phyloP scores from a whole-genome alignment of 2,797 vertebrate genomes.

The Danionella dracula region DNA sequence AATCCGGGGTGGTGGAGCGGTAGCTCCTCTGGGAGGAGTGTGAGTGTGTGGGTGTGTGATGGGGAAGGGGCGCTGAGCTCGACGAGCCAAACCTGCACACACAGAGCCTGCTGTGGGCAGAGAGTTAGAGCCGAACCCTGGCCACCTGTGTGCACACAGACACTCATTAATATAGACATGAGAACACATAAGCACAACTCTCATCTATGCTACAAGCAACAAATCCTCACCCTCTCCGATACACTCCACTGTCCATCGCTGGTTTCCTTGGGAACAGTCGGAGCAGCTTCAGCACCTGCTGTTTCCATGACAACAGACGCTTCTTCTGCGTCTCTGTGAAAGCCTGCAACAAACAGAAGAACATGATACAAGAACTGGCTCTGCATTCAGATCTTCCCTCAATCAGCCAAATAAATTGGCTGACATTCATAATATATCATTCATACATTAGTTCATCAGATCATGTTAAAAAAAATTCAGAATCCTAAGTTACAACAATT shows the following conservation, averaged over 20 bases:
- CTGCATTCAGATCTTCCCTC: too few relatives aligned
- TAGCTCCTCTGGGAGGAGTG: conserved; percentile 78
- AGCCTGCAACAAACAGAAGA: conserved; percentile 63
- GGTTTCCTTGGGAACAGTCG: conserved; percentile 90
- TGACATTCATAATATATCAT: too few relatives aligned
- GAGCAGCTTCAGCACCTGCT: conserved; percentile 92
- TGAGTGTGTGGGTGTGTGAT: conserved; percentile 15
- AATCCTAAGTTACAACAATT: too few relatives aligned
- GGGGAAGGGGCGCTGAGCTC: conserved; percentile 82
- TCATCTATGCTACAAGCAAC: neutral
- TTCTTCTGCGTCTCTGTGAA: conserved; percentile 95
- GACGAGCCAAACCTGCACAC: conserved; percentile 79
- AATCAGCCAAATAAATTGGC: too few relatives aligned
- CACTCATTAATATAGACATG: too few relatives aligned
- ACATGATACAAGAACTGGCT: too few relatives aligned
- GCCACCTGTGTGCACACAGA: conserved; percentile 70
- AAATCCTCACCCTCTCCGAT: conserved; percentile 82
- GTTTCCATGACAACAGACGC: conserved; percentile 90
- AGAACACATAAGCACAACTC: too few relatives aligned
- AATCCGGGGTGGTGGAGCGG: conserved; percentile 78
- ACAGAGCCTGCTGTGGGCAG: conserved; percentile 98
- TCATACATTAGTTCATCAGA: too few relatives aligned
- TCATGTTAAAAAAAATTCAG: too few relatives aligned
- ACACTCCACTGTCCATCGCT: conserved; percentile 85
- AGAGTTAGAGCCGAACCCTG: conserved; percentile 87